Base-by-base conservation (phyloP, 2,888 invertebrate genomes). In the Xestia ashworthii region DNA sequence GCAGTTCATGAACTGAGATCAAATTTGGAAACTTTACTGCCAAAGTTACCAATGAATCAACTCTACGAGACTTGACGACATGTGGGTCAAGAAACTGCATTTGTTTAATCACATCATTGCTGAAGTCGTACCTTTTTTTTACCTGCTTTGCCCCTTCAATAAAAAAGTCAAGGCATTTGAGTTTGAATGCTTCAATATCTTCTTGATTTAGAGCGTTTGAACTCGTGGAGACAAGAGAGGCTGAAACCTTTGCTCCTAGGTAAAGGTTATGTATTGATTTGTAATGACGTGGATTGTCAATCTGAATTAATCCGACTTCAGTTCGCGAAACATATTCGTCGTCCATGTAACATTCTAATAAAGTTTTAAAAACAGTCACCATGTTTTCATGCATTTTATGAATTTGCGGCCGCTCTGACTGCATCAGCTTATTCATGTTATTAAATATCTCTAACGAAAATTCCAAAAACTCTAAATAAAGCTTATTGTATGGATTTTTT, bases 51-150 rank as follows among this genome's bases (percentile, higher is more conserved):
- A 64, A 38, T 48, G 64, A 71, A 64, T 48, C 58, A 48, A 62
- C 53, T 71, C 22, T 48, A 48, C 58, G 62, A 48, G 58, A 50
- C 22, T 55, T 64, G 71, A 64, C 32, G 3, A 62, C 44, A 38
- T 65, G 41, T 62, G 69, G 69, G 48, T 69, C 82, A 71, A 76
- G 64, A 64, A 64, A 64, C 64, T 64, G 41, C 64, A 64, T 64
- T 64, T 64, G 64, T 41, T 64, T 64, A 64, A 41, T 41, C 12
- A 64, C 64, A 44, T 44, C 41, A 44, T 64, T 64, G 41, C 0
- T 44, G 22, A 41, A 64, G 44, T 44, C 41, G 22, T 64, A 64
- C n/a, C 16, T 3, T 41, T 41, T 64, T 64, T 64, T 64, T 22
- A 53, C 9, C n/a, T 53, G 53, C 9, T n/a, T 53, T n/a, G 53